These are phyloP conservation scores for Solenopsis fugax DNA, from an alignment of 1,140 invertebrate species.

Conservation along the genomic window DNA sequence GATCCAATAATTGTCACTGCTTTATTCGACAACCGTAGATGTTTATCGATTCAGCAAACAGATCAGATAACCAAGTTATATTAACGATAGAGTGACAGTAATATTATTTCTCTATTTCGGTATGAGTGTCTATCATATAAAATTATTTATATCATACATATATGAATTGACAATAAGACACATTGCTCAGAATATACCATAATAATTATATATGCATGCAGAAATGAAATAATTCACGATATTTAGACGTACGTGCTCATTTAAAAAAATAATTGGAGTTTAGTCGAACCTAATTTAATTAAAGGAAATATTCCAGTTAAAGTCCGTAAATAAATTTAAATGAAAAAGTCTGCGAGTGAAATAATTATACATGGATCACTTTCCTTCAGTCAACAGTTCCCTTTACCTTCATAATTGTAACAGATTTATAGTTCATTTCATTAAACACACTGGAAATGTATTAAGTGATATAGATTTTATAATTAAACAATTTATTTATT, in stretches of 20 bases:
- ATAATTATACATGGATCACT: background rate
- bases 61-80: background rate
- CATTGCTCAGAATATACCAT: background rate
- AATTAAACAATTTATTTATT: too few species aligned
- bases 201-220: background rate
- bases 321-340: background rate
- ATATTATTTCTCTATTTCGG: conserved; percentile 22
- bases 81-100: background rate
- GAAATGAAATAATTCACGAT: background rate
- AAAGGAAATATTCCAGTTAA: background rate
- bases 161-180: background rate
- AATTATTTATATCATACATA: background rate
- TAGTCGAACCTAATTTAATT: conserved; percentile 8
- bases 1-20: conserved; percentile 1
- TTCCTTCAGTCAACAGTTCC: background rate
- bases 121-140: background rate
- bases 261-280: background rate
- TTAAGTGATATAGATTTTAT: too few species aligned
- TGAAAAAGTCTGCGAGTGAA: background rate
- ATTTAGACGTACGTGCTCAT: background rate
- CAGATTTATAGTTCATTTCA: background rate
- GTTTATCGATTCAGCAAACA: conserved; percentile 8
- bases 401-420: background rate
- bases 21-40: background rate
- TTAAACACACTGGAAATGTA: too few species aligned